These are phyloP conservation scores for Gymnogyps californianus DNA, from an alignment of 2,113 vertebrate species.

Conservation along the genomic window DNA sequence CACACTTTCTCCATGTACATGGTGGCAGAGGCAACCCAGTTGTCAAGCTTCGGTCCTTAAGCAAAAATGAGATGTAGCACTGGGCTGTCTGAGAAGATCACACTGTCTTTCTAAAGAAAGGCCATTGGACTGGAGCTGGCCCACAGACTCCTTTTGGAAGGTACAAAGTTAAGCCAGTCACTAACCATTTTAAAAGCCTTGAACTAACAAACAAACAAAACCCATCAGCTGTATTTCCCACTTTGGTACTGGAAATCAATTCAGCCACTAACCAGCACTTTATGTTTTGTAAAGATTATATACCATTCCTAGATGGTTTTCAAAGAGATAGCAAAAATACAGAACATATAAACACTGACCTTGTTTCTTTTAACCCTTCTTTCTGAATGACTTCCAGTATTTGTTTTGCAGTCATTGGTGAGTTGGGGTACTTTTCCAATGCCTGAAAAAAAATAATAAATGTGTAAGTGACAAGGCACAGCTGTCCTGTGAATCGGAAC, in stretches of 20 bases:
- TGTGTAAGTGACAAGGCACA: constrained; percentile 7
- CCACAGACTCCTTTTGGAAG: neutral
- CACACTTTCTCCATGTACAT: neutral
- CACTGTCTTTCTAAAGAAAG: neutral
- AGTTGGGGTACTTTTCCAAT: constrained; percentile 85
- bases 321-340: neutral
- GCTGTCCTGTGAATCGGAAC: neutral
- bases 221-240: neutral
- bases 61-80: neutral
- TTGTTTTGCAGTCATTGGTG: constrained; percentile 87
- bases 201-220: neutral
- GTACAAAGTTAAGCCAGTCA: neutral
- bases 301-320: neutral
- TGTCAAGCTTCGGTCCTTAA: neutral
- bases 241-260: neutral
- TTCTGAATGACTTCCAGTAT: constrained; percentile 89
- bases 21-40: neutral
- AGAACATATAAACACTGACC: constrained; percentile 70
- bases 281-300: neutral
- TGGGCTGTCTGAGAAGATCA: neutral
- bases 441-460: constrained; percentile 75
- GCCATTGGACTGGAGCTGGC: neutral
- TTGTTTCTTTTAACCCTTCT: constrained; percentile 88
- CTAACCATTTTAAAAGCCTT: neutral
- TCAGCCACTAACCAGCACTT: neutral